Evolutionary conservation across 2,888 invertebrate species (phyloP), one percentile per base, ranked within the genome.

Genomic region (Amaurobius ferox): DNA sequence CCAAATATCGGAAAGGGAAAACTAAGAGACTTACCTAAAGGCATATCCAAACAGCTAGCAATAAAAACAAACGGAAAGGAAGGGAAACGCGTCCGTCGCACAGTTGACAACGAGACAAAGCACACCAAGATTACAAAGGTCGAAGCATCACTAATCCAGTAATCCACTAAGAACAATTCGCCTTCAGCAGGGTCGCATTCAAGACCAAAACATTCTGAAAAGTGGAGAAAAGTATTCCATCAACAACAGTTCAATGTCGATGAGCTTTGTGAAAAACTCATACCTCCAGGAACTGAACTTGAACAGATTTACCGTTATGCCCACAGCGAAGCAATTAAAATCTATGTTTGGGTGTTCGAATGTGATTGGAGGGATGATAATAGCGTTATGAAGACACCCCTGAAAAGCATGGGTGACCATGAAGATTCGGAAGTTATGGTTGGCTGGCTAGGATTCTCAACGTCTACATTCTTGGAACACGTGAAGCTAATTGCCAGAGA

Each of bases 331-430:
- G 11, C 16, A 55, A 55, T 55, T 55, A 55, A 5, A 55, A 55
- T 11, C 55, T 23, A 55, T 55, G 55, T 55, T 55, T 55, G 23
- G 55, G 55, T 23, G 55, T 6, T 23, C 55, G 5, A 55, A 55
- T 55, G 11, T 23, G 55, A 55, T 55, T 55, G 55, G 55, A 55
- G 55, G 23, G 23, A 55, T 23, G 55, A 3, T 55, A 55, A 55
- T 55, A 55, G 55, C 3, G 55, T 5, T 55, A 55, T 23, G 16
- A 55, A 55, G 16, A 55, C 55, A 55, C 55, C 55, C 55, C 55
- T 55, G 55, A 55, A 55, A 55, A 55, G 55, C 55, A 55, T 55
- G 55, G 55, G 19, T 55, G 55, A 16, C 55, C 55, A 55, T 55
- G 55, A 55, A 55, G 55, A 55, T 55, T 55, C 16, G 16, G 16